phyloP scores from a whole-genome alignment of 2,113 vertebrate genomes.

The Ranitomeya variabilis region DNA sequence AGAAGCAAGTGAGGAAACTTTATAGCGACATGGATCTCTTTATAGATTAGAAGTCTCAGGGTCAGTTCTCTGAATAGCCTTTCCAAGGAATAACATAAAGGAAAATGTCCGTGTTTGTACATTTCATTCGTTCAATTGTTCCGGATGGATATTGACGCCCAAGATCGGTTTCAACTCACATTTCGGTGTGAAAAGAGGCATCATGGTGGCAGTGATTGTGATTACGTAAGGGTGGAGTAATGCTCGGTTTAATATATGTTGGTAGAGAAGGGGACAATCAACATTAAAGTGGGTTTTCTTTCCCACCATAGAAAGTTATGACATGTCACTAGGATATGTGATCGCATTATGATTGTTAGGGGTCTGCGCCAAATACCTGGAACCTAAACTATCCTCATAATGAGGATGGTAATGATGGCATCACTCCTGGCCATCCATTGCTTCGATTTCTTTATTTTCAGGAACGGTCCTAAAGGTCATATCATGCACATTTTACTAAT shows the following conservation, averaged over 20 bases:
- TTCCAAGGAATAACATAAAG: background rate
- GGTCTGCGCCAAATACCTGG: background rate
- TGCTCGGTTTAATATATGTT: background rate
- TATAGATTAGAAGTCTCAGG: background rate
- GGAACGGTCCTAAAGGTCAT: too few relatives aligned
- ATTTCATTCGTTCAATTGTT: background rate
- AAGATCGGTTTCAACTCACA: background rate
- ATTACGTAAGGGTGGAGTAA: too few relatives aligned
- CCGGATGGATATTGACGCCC: background rate
- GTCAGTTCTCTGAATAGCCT: background rate
- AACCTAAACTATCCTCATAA: background rate
- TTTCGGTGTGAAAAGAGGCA: background rate
- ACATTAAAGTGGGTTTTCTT: background rate
- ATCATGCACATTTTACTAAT: too few relatives aligned
- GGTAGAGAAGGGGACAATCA: background rate
- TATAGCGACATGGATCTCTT: background rate
- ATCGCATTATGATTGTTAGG: background rate
- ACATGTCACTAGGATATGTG: background rate
- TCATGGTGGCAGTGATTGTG: too few relatives aligned
- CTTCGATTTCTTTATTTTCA: too few relatives aligned
- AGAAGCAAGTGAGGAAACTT: background rate
- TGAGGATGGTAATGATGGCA: too few relatives aligned
- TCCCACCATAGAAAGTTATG: background rate
- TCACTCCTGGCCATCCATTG: too few relatives aligned
- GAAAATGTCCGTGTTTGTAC: background rate